Percentiles rank a stretch among this genome's conserved stretches.
Evolutionary conservation across 2,888 invertebrate genomes (phyloP).

Genomic region (Cephus rjabovi): DNA sequence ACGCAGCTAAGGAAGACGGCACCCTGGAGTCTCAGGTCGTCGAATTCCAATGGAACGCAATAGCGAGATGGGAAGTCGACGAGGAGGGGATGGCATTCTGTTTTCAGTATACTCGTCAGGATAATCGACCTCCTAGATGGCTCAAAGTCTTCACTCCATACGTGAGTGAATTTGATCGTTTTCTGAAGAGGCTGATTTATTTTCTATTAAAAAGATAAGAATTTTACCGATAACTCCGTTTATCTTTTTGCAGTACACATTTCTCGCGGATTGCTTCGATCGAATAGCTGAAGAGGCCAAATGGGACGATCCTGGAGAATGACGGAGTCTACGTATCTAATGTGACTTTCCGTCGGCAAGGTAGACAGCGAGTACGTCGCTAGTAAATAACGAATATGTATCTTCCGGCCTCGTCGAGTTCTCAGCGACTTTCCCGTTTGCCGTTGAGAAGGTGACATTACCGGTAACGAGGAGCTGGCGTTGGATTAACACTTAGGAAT

Average conservation of each 20-base stretch:
- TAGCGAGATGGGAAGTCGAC: conserved; percentile 89
- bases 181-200: neutral
- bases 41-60: conserved; percentile 85
- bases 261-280: conserved; percentile 94
- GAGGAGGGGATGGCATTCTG: conserved; percentile 93
- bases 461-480: neutral
- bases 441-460: neutral
- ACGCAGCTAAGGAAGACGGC: conserved; percentile 87
- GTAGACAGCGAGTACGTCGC: neutral
- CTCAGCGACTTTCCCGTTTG: neutral
- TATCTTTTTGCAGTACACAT: conserved; percentile 80
- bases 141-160: conserved; percentile 90
- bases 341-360: conserved; percentile 10
- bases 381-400: too few relatives aligned
- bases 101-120: conserved; percentile 84
- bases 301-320: conserved; percentile 87
- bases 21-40: conserved; percentile 82
- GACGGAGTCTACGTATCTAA: conserved; percentile 63
- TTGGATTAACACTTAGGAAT: neutral
- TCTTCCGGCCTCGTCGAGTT: neutral
- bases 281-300: conserved; percentile 92
- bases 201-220: neutral
- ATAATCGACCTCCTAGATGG: conserved; percentile 84
- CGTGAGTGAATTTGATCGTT: conserved; percentile 72
- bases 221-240: conserved; percentile 22